These are phyloP conservation scores for Chrosomus eos DNA, from an alignment of 2,797 vertebrate genomes.

Conservation along the genomic window DNA sequence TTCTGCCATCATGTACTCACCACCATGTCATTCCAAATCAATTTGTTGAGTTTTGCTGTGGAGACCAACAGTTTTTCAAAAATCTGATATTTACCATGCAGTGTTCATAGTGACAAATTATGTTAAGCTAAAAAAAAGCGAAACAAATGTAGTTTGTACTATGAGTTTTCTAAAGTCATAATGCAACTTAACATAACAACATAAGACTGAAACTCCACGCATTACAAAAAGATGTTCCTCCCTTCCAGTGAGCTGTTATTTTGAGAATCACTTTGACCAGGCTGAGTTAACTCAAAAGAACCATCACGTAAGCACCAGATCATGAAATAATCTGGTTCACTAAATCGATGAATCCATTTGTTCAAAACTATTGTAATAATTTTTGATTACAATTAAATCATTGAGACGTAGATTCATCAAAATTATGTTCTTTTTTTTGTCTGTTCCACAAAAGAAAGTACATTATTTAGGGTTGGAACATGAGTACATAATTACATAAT, in stretches of 20 bases:
- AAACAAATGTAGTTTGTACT: not conserved
- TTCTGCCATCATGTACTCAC: not conserved
- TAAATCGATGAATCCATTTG: not conserved
- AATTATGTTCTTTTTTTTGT: not conserved
- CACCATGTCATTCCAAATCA: not conserved
- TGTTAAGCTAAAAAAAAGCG: not conserved
- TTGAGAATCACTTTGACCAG: not conserved
- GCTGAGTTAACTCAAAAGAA: not conserved
- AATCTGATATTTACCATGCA: not conserved
- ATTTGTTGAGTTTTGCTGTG: not conserved
- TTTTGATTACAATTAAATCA: no score
- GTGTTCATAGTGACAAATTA: not conserved
- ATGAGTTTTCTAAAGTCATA: not conserved
- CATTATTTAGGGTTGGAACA: no score
- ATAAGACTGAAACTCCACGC: not conserved
- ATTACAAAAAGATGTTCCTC: not conserved
- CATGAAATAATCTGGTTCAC: not conserved
- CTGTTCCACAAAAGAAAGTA: not conserved
- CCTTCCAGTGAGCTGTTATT: no score
- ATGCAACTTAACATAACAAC: not conserved
- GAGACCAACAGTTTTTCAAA: not conserved
- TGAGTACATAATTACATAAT: not conserved
- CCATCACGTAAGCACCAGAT: not conserved
- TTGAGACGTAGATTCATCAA: no score
- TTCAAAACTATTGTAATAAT: not conserved